Base-by-base conservation (phyloP, 2,113 vertebrate genomes). In the Ailurus styani region DNA sequence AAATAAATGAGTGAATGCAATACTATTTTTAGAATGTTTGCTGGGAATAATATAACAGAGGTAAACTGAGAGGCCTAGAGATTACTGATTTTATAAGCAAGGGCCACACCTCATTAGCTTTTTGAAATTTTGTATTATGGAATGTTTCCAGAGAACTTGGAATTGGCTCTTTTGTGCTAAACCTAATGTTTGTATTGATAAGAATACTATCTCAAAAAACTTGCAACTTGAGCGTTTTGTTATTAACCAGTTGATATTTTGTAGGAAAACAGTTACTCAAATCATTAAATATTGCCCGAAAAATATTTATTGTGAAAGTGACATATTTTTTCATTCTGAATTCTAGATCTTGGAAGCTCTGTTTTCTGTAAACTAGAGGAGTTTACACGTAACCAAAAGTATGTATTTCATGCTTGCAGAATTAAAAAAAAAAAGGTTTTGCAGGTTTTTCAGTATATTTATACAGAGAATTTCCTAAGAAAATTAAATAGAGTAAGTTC, bases 161-260 rank as follows among this genome's bases (percentile, higher is more conserved):
- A 86, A 86, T 37, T 78, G 2, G 3, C 60, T 42, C 12, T 14
- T 85, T 92, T 37, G 17, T 68, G 17, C 6, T 81, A 87, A 84
- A n/a, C 62, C 96, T 96, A 68, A 91, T 81, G 15, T 95, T 93
- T 64, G 85, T 73, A 34, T 52, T 66, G 47, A 83, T 37, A 84
- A 14, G 7, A 96, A 45, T 90, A 52, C 0, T 9, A 34, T 75
- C 85, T 82, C 2, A 55, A 94, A 82, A 23, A 70, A 55, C 25
- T 50, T 87, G n/a, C 75, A 94, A 60, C 3, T 42, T 42, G 60
- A 91, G 86, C 11, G 14, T 2, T 31, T 92, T 89, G 13, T 34
- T 64, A 50, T 9, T 72, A 94, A 79, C 2, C 6, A 62, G 5
- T 20, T 73, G 3, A 5, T 60, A 95, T 73, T 79, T 92, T 95